Base-by-base conservation (phyloP, 2,888 invertebrate genomes). In the Euclidia mi region DNA sequence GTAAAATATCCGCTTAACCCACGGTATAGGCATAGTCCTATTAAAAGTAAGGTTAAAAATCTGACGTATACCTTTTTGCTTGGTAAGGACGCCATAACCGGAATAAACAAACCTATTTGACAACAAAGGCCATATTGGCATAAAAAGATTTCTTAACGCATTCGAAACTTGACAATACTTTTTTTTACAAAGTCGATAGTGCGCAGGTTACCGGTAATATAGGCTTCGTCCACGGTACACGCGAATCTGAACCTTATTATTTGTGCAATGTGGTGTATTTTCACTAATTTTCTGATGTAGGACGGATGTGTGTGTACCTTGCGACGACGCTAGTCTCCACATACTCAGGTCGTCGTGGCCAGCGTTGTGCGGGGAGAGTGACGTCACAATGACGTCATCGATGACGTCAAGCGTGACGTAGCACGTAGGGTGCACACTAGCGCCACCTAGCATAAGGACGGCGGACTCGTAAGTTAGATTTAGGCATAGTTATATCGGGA, bases 291-390 rank as follows among this genome's bases (percentile, higher is more conserved):
- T 18, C 25, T 11, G 6, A 20, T n/a, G 3, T 28, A 20, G 31
- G 45, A 14, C 45, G 10, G 45, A 25, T 44, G 11, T n/a, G 20
- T 3, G 32, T 56, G 51, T 56, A 41, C 40, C 42, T 43, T 35
- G 48, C 28, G 7, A 14, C 4, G 32, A 17, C 47, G 43, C 10
- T 18, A 34, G 38, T 45, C 37, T 28, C 31, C 31, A 11, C 42
- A 20, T 44, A 46, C 58, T 56, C 53, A 47, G 42, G 7, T 37
- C 40, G 47, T 37, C 32, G 53, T 18, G 59, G 35, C 32, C 40
- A 3, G 7, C 7, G 62, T 38, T 25, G 62, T 38, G 71, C 47
- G 57, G 61, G 52, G 38, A 15, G 18, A 42, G 41, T 29, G 44
- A 32, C 45, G 50, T 55, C 14, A 38, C 52, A 6, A 32, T 10